phyloP scores from a whole-genome alignment of 2,888 invertebrate species.

The Oligia fasciuncula region DNA sequence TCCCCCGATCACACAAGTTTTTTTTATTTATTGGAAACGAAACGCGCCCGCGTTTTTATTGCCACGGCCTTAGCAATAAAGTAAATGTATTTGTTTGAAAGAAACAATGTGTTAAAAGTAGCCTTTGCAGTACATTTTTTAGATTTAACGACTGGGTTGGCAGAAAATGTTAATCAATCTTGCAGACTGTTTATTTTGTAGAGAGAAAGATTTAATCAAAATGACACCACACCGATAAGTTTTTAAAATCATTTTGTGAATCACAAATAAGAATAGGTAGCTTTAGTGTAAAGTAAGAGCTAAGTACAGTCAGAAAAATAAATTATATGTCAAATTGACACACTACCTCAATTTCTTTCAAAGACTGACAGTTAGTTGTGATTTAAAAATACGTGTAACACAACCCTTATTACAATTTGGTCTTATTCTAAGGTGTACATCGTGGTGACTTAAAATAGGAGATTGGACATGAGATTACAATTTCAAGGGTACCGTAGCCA shows the following conservation, averaged over 20 bases:
- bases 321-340: too few species aligned
- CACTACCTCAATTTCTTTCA: too few species aligned
- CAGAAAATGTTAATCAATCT: not conserved
- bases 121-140: conserved; percentile 13
- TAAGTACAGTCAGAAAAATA: too few species aligned
- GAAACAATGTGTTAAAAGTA: conserved; percentile 6
- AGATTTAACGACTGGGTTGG: not conserved
- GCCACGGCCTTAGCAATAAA: not conserved
- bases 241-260: too few species aligned
- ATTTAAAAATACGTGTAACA: not conserved
- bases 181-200: not conserved
- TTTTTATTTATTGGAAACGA: not conserved
- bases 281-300: not conserved
- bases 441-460: too few species aligned
- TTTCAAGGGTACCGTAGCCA: too few species aligned
- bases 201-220: not conserved
- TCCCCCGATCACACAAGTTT: not conserved
- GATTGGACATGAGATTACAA: too few species aligned
- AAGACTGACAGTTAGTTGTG: not conserved
- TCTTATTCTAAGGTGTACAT: too few species aligned
- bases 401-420: too few species aligned
- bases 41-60: too few species aligned
- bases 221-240: not conserved
- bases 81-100: not conserved
- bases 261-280: too few species aligned